Evolutionary conservation across 1,140 invertebrate genomes (phyloP).

Genomic region (Drosophila busckii): DNA sequence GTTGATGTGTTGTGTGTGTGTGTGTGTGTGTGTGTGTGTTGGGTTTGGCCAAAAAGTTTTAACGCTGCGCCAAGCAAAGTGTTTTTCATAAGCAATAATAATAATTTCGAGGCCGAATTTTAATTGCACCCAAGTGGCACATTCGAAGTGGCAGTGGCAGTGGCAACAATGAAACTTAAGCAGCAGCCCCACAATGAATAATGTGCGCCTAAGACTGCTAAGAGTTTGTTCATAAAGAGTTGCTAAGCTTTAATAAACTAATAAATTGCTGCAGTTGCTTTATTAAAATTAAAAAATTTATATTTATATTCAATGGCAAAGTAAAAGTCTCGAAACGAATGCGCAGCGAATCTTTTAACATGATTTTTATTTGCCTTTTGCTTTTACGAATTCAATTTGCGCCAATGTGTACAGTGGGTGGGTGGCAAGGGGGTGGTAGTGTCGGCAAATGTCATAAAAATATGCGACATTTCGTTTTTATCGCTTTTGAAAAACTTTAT

Average conservation of each 20-base stretch:
- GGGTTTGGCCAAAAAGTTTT: conserved; percentile 8
- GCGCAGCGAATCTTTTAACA: conserved; percentile 26
- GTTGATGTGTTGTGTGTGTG: conserved; percentile 40
- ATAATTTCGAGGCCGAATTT: conserved; percentile 72
- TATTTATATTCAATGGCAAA: conserved; percentile 15
- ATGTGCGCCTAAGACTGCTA: conserved; percentile 4
- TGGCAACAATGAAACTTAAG: conserved; percentile 2
- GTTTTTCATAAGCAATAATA: conserved; percentile 74
- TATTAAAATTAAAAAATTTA: no score
- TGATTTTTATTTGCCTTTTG: conserved; percentile 21
- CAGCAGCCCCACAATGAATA: conserved; percentile 26
- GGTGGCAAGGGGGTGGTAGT: conserved; percentile 13
- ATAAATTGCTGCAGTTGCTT: no score
- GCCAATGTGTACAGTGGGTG: conserved; percentile 21
- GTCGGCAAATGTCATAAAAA: conserved; percentile 75
- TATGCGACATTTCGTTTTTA: conserved; percentile 79
- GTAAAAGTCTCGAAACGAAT: conserved; percentile 16
- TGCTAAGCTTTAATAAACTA: no score
- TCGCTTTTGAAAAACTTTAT: conserved; percentile 78
- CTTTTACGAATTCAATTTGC: conserved; percentile 58
- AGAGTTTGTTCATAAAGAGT: no score
- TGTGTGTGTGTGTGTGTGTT: conserved; percentile 21
- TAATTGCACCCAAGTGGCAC: conserved; percentile 69
- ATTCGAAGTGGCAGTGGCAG: conserved; percentile 45
- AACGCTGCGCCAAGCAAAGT: conserved; percentile 38